Evolutionary conservation across 1,140 invertebrate species (phyloP).

Genomic region (Phenacoccus solenopsis): DNA sequence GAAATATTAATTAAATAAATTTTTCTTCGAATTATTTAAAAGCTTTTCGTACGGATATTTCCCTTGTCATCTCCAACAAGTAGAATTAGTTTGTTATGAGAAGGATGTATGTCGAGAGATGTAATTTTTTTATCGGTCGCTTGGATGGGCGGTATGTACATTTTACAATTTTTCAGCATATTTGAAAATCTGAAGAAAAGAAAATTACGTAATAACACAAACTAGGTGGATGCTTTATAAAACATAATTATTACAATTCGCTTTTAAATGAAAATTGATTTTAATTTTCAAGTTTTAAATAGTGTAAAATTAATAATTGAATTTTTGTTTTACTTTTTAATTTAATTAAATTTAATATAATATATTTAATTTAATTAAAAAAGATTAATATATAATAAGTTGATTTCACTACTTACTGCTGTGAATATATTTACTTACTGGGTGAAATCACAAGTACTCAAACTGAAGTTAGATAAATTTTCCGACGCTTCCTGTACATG

Average conservation of each 20-base stretch:
- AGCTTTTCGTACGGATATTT: constrained; percentile 25
- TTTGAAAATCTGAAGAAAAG: constrained; percentile 18
- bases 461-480: too few relatives aligned
- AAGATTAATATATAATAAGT: neutral
- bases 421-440: too few relatives aligned
- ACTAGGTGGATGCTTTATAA: too few relatives aligned
- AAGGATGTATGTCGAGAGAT: constrained; percentile 27
- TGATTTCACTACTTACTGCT: too few relatives aligned
- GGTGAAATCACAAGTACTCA: neutral
- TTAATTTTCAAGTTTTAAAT: too few relatives aligned
- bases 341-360: too few relatives aligned
- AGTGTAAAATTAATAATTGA: too few relatives aligned
- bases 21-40: neutral
- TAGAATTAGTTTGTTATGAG: constrained; percentile 24
- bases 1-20: neutral
- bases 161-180: constrained; percentile 10
- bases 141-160: constrained; percentile 12
- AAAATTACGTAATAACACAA: too few relatives aligned
- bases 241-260: too few relatives aligned
- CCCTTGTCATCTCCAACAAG: constrained; percentile 24
- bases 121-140: constrained; percentile 23
- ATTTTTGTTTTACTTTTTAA: too few relatives aligned
- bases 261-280: too few relatives aligned
- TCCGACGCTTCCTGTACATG: too few relatives aligned
- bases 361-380: neutral